phyloP scores from a whole-genome alignment of 1,140 invertebrate species.

The Ectropis grisescens region DNA sequence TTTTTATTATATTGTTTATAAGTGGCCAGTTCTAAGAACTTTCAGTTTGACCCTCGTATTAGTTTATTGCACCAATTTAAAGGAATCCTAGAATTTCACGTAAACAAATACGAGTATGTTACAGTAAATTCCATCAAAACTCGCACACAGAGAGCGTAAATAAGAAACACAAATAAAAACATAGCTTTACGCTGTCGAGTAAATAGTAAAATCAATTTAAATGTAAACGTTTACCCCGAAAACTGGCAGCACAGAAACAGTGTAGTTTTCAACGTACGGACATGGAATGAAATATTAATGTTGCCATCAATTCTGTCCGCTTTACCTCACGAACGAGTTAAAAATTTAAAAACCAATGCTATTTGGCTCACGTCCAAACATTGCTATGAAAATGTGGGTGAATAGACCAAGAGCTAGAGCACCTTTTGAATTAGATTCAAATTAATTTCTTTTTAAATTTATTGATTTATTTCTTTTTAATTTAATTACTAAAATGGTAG shows the following conservation, averaged over 20 bases:
- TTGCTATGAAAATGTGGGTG: too few relatives aligned
- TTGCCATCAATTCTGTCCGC: constrained; percentile 8
- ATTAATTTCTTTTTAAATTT: not conserved
- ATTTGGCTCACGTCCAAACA: constrained; percentile 7
- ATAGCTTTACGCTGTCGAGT: not conserved
- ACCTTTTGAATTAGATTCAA: not conserved
- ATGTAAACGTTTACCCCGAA: too few relatives aligned
- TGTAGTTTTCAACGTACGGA: constrained; percentile 2
- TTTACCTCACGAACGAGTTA: constrained; percentile 5
- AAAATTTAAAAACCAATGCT: constrained; percentile 15
- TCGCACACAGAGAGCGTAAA: too few relatives aligned
- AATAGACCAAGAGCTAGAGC: not conserved
- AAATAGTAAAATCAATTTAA: too few relatives aligned
- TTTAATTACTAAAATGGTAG: constrained; percentile 4
- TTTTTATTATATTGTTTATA: too few relatives aligned
- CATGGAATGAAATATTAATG: constrained; percentile 3
- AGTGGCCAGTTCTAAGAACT: too few relatives aligned
- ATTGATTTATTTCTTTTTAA: constrained; percentile 1
- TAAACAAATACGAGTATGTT: not conserved
- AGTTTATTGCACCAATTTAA: too few relatives aligned
- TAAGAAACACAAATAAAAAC: not conserved
- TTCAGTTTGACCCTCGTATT: too few relatives aligned
- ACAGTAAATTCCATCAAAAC: not conserved
- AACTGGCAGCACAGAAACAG: constrained; percentile 5
- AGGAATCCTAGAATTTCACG: too few relatives aligned